These are phyloP conservation scores for Pheucticus melanocephalus DNA, from an alignment of 2,113 vertebrate genomes.

Conservation along the genomic window DNA sequence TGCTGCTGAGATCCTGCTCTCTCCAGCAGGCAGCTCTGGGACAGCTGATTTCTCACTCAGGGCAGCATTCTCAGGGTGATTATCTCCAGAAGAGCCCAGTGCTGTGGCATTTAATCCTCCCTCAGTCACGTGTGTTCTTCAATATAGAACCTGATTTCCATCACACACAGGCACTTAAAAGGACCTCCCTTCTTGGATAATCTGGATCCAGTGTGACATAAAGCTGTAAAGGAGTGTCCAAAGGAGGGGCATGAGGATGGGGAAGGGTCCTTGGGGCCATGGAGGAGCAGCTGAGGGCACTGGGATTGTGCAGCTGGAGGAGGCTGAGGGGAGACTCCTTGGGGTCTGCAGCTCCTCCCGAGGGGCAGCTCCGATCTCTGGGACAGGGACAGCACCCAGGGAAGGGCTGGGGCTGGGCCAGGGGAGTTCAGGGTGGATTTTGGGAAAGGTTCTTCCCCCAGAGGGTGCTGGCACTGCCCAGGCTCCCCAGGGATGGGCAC, in stretches of 20 bases:
- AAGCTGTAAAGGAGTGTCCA: background rate
- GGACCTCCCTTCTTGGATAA: background rate
- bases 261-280: background rate
- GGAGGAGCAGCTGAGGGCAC: background rate
- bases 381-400: background rate
- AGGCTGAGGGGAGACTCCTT: background rate
- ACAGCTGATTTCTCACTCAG: background rate
- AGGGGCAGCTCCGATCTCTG: background rate
- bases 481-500: background rate
- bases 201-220: background rate
- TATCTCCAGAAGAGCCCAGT: background rate
- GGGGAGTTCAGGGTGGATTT: fast-evolving
- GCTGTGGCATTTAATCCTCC: background rate
- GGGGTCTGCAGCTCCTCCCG: background rate
- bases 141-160: background rate
- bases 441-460: background rate
- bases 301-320: background rate
- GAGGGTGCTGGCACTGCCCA: background rate
- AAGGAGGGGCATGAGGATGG: background rate
- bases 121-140: background rate
- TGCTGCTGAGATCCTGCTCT: background rate
- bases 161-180: background rate
- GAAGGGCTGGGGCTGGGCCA: background rate
- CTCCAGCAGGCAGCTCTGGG: background rate
- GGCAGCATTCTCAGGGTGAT: background rate